phyloP scores from a whole-genome alignment of 2,797 vertebrate genomes.

The Cossypha caffra region DNA sequence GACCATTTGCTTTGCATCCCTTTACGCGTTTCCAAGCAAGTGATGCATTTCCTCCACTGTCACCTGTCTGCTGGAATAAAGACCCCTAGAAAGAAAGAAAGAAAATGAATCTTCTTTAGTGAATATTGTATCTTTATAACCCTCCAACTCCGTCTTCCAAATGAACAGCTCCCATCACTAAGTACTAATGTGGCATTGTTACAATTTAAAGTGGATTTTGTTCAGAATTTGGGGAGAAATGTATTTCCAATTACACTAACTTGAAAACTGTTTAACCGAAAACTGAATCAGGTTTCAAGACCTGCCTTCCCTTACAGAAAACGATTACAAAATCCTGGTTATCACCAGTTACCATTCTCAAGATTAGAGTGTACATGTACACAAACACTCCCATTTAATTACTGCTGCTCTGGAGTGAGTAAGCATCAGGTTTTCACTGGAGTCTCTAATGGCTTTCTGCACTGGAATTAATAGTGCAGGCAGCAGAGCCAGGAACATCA shows the following conservation, averaged over 20 bases:
- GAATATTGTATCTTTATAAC: not conserved
- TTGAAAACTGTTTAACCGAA: not conserved
- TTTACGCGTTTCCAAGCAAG: conserved; percentile 90
- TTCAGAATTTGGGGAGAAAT: not conserved
- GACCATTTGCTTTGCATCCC: conserved; percentile 78
- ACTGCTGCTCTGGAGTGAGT: not conserved
- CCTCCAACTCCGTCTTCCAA: not conserved
- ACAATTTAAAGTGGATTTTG: not conserved
- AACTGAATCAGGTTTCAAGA: not conserved
- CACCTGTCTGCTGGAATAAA: conserved; percentile 79
- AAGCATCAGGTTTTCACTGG: conserved; percentile 15
- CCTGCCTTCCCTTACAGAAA: not conserved
- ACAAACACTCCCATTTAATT: conserved; percentile 21
- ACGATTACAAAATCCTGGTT: not conserved
- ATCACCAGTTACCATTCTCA: not conserved
- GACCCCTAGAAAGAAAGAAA: conserved; percentile 75
- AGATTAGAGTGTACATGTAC: not conserved
- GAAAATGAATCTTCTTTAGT: conserved; percentile 18
- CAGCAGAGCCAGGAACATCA: not conserved
- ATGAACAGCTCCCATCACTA: not conserved
- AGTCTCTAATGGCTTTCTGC: not conserved
- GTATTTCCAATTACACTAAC: not conserved
- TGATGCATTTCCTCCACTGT: conserved; percentile 74
- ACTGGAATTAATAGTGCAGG: not conserved
- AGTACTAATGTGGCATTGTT: not conserved